These are phyloP conservation scores for Philereme transversata DNA, from an alignment of 2,888 invertebrate species.

Conservation along the genomic window DNA sequence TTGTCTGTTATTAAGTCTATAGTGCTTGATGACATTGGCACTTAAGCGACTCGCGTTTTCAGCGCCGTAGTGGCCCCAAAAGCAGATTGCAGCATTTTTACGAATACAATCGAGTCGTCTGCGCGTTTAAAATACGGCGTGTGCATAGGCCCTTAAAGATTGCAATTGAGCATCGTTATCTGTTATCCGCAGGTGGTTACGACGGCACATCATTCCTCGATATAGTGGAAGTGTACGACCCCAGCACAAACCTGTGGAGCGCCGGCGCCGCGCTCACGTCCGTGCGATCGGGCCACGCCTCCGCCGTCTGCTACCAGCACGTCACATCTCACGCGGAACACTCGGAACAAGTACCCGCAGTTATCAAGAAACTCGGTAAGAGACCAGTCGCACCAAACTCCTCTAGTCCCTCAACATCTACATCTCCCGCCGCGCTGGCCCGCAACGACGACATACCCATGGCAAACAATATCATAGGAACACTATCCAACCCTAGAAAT, in stretches of 20 bases:
- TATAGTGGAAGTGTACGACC: conserved; percentile 95
- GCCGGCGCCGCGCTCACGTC: conserved; percentile 91
- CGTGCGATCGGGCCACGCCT: conserved; percentile 95
- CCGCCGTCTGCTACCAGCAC: conserved; percentile 93
- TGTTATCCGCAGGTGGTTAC: conserved; percentile 88
- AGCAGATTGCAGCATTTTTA: no score
- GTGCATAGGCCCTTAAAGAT: no score
- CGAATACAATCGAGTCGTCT: no score
- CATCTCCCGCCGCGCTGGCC: conserved; percentile 28
- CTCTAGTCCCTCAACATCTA: conserved; percentile 33
- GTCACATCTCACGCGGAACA: conserved; percentile 74
- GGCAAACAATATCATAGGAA: conserved; percentile 71
- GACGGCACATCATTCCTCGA: conserved; percentile 93
- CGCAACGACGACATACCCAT: conserved; percentile 63
- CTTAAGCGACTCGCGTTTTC: no score
- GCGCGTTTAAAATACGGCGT: no score
- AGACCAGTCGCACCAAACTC: conserved; percentile 41
- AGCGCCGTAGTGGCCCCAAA: no score
- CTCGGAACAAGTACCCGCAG: conserved; percentile 45
- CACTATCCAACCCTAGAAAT: conserved; percentile 58
- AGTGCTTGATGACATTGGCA: no score
- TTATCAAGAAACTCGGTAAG: conserved; percentile 48
- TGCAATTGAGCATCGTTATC: no score
- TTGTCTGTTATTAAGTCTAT: no score
- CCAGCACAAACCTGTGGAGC: conserved; percentile 89